Conservation (phyloP, 2,888 invertebrate genomes). For the Galerucella pusilla region DNA sequence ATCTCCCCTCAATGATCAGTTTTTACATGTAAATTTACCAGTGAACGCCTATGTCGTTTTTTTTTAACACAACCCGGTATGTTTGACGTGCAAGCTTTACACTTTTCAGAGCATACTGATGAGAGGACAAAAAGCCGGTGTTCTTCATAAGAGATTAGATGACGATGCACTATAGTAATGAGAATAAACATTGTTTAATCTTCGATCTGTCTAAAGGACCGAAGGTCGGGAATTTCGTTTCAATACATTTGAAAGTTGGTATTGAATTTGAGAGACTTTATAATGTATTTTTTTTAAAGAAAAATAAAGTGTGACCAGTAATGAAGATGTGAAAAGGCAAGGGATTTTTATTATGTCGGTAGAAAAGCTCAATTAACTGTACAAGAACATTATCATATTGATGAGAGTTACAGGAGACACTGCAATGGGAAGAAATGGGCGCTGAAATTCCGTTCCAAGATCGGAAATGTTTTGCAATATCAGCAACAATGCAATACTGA, state of each 20-base stretch:
- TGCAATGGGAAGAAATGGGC: too few species aligned
- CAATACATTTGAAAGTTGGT: background rate
- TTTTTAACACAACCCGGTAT: slow-evolving; percentile 18
- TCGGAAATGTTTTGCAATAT: too few species aligned
- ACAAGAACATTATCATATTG: too few species aligned
- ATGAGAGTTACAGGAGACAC: too few species aligned
- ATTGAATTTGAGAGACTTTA: background rate
- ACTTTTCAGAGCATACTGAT: slow-evolving; percentile 37
- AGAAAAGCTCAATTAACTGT: too few species aligned
- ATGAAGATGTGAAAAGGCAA: too few species aligned
- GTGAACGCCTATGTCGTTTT: slow-evolving; percentile 11
- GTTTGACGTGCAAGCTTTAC: slow-evolving; percentile 40
- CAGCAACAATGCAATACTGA: too few species aligned
- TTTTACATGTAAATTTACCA: background rate
- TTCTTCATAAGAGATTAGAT: slow-evolving; percentile 32
- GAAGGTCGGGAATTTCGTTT: background rate
- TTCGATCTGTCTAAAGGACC: slow-evolving; percentile 1
- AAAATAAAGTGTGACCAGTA: too few species aligned
- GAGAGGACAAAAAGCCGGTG: slow-evolving; percentile 37
- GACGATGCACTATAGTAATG: slow-evolving; percentile 27
- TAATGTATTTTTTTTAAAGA: background rate
- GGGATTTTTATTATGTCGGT: too few species aligned
- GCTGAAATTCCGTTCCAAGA: too few species aligned
- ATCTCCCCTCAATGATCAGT: background rate
- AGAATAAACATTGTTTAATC: slow-evolving; percentile 26